These are phyloP conservation scores for Agraylea sexmaculata DNA, from an alignment of 1,140 invertebrate genomes.

Conservation along the genomic window DNA sequence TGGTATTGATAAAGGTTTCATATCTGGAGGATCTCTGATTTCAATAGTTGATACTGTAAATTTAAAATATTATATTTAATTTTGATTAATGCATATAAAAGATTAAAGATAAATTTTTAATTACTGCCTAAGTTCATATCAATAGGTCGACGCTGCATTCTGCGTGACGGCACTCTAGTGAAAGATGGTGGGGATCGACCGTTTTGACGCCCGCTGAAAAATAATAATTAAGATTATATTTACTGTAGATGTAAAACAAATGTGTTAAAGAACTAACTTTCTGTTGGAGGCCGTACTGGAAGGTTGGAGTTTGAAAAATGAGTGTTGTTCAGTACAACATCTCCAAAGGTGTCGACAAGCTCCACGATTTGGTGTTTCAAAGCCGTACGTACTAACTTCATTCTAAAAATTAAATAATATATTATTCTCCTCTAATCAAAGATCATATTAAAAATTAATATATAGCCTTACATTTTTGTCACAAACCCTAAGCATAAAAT, in stretches of 20 bases:
- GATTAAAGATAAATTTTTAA: background rate
- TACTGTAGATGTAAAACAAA: slow-evolving; percentile 4
- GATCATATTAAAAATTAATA: background rate
- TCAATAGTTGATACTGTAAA: slow-evolving; percentile 18
- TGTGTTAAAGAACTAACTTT: slow-evolving; percentile 13
- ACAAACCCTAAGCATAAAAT: slow-evolving; percentile 89
- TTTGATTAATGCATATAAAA: background rate
- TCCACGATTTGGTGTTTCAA: slow-evolving; percentile 85
- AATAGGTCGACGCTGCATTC: slow-evolving; percentile 65
- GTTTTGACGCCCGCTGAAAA: slow-evolving; percentile 51
- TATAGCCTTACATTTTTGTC: slow-evolving; percentile 81
- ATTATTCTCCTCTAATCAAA: background rate
- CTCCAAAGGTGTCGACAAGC: slow-evolving; percentile 98
- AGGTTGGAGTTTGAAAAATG: slow-evolving; percentile 88
- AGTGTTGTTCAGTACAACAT: slow-evolving; percentile 95
- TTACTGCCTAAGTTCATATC: slow-evolving; percentile 40
- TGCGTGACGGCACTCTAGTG: slow-evolving; percentile 75
- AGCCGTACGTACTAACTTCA: slow-evolving; percentile 90
- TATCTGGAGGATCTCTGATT: slow-evolving; percentile 18
- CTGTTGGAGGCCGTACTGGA: slow-evolving; percentile 40
- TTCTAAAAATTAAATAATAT: slow-evolving; percentile 48
- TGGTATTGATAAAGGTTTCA: slow-evolving; percentile 23
- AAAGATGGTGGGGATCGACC: slow-evolving; percentile 67
- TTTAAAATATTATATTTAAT: background rate
- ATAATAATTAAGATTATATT: slow-evolving; percentile 17